Conservation (phyloP, 2,797 vertebrate genomes). For the Passerculus sandwichensis region DNA sequence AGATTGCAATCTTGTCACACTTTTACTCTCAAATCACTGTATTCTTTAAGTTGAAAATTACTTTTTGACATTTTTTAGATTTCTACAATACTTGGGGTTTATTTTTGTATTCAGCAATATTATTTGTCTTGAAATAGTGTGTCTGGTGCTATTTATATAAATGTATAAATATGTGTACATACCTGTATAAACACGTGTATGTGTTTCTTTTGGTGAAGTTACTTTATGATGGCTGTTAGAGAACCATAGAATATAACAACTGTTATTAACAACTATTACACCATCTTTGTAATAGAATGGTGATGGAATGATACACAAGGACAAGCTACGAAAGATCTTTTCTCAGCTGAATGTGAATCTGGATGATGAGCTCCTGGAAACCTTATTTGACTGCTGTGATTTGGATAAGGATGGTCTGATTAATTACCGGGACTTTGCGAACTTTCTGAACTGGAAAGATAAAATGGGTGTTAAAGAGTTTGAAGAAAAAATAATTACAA, state of each 20-base stretch:
- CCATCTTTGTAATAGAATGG: constrained; percentile 71
- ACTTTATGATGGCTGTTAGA: neutral
- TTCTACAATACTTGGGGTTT: neutral
- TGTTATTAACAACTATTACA: neutral
- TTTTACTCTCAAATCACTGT: neutral
- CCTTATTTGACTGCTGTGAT: constrained; percentile 87
- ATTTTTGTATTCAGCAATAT: neutral
- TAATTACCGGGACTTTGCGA: constrained; percentile 86
- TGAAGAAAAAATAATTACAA: constrained; percentile 79
- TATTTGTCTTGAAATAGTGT: neutral
- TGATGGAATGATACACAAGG: constrained; percentile 83
- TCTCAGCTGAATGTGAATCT: constrained; percentile 79
- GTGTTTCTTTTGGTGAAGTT: neutral
- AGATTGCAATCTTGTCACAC: neutral
- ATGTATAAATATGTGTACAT: neutral
- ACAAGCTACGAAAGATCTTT: constrained; percentile 80
- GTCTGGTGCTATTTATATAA: neutral
- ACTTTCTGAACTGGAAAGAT: constrained; percentile 93
- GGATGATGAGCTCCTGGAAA: constrained; percentile 77
- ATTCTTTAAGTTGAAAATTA: neutral
- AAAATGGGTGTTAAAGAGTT: constrained; percentile 76
- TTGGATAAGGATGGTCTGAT: constrained; percentile 84
- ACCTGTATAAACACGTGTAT: rapidly evolving
- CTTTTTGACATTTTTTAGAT: neutral
- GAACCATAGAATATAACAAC: neutral